Evolutionary conservation across 1,140 invertebrate genomes (phyloP).

Genomic region (Glossosoma conforme): DNA sequence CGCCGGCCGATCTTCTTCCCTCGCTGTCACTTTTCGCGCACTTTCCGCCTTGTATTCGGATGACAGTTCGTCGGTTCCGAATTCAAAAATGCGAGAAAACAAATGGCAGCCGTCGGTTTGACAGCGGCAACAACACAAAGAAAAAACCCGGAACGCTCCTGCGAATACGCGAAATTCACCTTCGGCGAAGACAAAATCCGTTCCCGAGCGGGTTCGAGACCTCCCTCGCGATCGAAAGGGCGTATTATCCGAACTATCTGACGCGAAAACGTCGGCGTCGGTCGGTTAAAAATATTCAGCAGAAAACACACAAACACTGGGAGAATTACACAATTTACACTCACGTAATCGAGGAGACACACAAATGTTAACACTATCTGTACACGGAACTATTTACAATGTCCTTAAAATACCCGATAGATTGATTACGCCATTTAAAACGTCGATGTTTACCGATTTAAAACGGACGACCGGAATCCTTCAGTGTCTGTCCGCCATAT

Average conservation of each 20-base stretch:
- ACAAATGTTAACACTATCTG: constrained; percentile 54
- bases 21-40: too few species aligned
- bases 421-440: constrained; percentile 50
- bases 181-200: constrained; percentile 7
- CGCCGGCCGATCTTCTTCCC: too few species aligned
- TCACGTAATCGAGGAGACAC: constrained; percentile 39
- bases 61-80: too few species aligned
- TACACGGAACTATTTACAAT: constrained; percentile 54
- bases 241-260: constrained; percentile 22
- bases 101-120: constrained; percentile 26
- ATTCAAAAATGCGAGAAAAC: constrained; percentile 20
- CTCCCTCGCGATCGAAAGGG: constrained; percentile 9
- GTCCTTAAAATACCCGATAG: constrained; percentile 50
- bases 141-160: constrained; percentile 18
- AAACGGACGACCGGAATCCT: constrained; percentile 49
- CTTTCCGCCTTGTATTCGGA: too few species aligned
- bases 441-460: constrained; percentile 51
- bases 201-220: constrained; percentile 11
- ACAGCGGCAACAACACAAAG: constrained; percentile 28
- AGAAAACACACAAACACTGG: constrained; percentile 48
- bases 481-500: constrained; percentile 51
- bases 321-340: constrained; percentile 52
- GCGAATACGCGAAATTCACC: constrained; percentile 12
- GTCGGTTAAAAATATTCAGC: constrained; percentile 32
- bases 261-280: constrained; percentile 40